These are phyloP conservation scores for Bombus fervidus DNA, from an alignment of 1,140 invertebrate species.

Conservation along the genomic window DNA sequence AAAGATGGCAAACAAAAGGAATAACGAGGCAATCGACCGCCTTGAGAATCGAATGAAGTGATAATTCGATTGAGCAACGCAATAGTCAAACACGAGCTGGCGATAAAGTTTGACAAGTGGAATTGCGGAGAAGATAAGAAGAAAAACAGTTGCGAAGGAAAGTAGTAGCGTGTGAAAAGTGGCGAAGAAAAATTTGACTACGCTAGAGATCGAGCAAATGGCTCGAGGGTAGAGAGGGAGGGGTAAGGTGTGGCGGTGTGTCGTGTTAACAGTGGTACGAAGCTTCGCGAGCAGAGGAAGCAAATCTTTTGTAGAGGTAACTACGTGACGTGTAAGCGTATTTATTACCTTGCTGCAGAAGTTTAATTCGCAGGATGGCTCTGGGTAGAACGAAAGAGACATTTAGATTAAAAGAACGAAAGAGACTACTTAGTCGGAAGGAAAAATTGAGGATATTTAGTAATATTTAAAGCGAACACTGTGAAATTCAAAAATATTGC, in stretches of 20 bases:
- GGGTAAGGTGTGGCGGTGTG: not conserved
- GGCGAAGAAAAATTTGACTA: slow-evolving; percentile 14
- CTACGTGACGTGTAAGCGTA: slow-evolving; percentile 59
- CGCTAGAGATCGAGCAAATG: slow-evolving; percentile 22
- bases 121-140: not conserved
- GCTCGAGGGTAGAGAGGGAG: not conserved
- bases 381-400: slow-evolving; percentile 17
- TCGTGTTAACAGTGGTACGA: slow-evolving; percentile 31
- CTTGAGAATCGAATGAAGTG: not conserved
- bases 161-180: not conserved
- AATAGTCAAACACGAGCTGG: slow-evolving; percentile 7
- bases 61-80: slow-evolving; percentile 26
- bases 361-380: slow-evolving; percentile 57
- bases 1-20: not conserved
- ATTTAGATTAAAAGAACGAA: not conserved
- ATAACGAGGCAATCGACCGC: not conserved
- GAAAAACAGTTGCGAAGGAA: not conserved
- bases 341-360: slow-evolving; percentile 54
- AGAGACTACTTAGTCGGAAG: not conserved
- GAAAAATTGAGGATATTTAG: slow-evolving; percentile 2
- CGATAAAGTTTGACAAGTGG: not conserved
- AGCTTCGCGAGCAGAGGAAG: slow-evolving; percentile 27
- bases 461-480: not conserved
- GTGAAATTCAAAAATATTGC: no score
- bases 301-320: slow-evolving; percentile 56